Percentiles rank a stretch among this genome's conserved stretches.
Evolutionary conservation across 2,888 invertebrate species (phyloP).

Genomic region (Andrena bucephala): DNA sequence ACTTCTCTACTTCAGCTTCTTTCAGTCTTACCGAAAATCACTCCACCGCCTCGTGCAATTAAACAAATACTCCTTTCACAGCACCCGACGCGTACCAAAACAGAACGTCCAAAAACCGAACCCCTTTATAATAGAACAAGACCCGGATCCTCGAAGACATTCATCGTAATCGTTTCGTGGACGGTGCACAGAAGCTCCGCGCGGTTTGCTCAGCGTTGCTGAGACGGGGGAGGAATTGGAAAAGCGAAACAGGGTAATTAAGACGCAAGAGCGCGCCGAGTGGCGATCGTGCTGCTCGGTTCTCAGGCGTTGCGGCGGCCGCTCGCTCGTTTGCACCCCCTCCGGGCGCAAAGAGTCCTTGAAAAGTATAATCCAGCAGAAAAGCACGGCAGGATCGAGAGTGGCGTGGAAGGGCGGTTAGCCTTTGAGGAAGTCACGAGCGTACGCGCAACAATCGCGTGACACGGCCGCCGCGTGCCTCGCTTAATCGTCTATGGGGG

Average conservation of each 20-base stretch:
- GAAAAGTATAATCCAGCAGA: conserved; percentile 34
- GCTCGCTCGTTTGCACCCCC: conserved; percentile 11
- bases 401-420: not conserved
- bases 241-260: conserved; percentile 20
- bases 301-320: not conserved
- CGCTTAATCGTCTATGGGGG: conserved; percentile 36
- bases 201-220: not conserved
- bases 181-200: not conserved
- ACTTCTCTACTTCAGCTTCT: too few relatives aligned
- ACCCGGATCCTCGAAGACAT: too few relatives aligned
- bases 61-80: too few relatives aligned
- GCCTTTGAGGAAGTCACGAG: conserved; percentile 43
- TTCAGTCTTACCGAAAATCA: too few relatives aligned
- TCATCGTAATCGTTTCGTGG: not conserved
- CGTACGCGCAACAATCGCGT: conserved; percentile 35
- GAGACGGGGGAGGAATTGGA: too few relatives aligned
- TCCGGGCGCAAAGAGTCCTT: conserved; percentile 24
- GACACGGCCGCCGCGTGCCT: conserved; percentile 16
- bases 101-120: too few relatives aligned
- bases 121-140: too few relatives aligned
- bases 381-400: not conserved
- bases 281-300: conserved; percentile 2
- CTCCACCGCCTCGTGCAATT: too few relatives aligned
- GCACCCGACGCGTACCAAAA: too few relatives aligned
- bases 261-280: not conserved